Percentiles rank a stretch among this genome's conserved stretches.
phyloP scores from a whole-genome alignment of 2,888 invertebrate genomes.

The Eucera pruinosa region DNA sequence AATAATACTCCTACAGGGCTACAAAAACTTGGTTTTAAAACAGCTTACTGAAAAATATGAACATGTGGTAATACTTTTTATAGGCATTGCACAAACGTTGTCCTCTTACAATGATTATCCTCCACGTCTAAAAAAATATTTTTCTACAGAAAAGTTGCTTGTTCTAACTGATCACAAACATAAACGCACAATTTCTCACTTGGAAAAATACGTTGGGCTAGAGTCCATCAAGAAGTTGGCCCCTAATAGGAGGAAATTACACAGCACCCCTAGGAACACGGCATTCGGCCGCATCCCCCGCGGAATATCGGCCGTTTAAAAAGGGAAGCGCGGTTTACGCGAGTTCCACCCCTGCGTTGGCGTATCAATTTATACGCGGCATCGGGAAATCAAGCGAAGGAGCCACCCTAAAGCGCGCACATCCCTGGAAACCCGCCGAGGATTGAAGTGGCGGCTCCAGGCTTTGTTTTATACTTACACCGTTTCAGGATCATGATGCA shows the following conservation, averaged over 20 bases:
- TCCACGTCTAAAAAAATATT: neutral
- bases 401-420: constrained; percentile 62
- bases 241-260: constrained; percentile 55
- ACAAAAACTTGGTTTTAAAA: too few species aligned
- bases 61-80: too few species aligned
- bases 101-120: too few species aligned
- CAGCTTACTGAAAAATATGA: too few species aligned
- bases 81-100: too few species aligned
- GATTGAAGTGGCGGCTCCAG: constrained; percentile 34
- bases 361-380: constrained; percentile 78
- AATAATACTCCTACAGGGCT: too few species aligned
- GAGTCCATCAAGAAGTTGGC: neutral
- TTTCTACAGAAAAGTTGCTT: neutral
- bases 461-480: constrained; percentile 81
- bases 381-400: constrained; percentile 79
- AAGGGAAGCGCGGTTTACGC: constrained; percentile 57
- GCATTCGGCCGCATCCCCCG: constrained; percentile 40
- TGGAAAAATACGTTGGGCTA: neutral
- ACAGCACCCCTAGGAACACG: constrained; percentile 52
- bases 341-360: constrained; percentile 44
- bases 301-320: constrained; percentile 68
- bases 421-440: constrained; percentile 65
- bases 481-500: constrained; percentile 77
- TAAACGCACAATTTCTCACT: constrained; percentile 2
- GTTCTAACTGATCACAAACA: neutral